Evolutionary conservation across 2,888 invertebrate genomes (phyloP), one percentile per base, ranked within the genome.

Genomic region (Steinernema carpocapsae): DNA sequence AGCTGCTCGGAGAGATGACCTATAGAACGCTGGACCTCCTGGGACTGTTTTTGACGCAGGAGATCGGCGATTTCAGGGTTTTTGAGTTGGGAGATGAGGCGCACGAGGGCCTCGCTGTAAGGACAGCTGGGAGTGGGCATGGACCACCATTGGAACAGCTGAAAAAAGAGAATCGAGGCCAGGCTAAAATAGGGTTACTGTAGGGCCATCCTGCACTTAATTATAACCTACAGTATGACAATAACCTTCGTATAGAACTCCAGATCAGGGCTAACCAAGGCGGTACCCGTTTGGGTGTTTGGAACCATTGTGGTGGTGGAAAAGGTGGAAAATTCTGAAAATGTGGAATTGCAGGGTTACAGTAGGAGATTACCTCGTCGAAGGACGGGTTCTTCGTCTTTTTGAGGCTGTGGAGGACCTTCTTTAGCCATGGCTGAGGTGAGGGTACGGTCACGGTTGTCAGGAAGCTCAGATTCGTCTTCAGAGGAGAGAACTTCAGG

Each of bases 1-100:
- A 56, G 26, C 26, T 56, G 56, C 56, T 56, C 56, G 6, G 56
- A 56, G 24, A 56, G 56, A 6, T 56, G 56, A 24, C 56, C 56
- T 17, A 56, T 26, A 3, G 56, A 56, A 6, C 56, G 56, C 7
- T 26, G 56, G 26, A 56, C 56, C 56, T 56, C 56, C 26, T 24
- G 56, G 26, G 22, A 22, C 10, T 22, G 56, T 17, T 56, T 22
- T 17, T 10, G n/a, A 14, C 56, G 22, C 10, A 56, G 56, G 26
- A 56, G 3, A 22, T 56, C 51, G 12, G 51, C 19, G 14, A 51
- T 14, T 6, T 51, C 56, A 4, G 56, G 56, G 26, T 24, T 56
- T 17, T 22, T 14, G 24, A 56, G 56, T 24, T 56, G 56, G 26
- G 56, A 3, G 56, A 26, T 26, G 24, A 56, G 26, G 3, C 26